These are phyloP conservation scores for Xyrauchen texanus DNA, from an alignment of 2,113 vertebrate species.

Conservation along the genomic window DNA sequence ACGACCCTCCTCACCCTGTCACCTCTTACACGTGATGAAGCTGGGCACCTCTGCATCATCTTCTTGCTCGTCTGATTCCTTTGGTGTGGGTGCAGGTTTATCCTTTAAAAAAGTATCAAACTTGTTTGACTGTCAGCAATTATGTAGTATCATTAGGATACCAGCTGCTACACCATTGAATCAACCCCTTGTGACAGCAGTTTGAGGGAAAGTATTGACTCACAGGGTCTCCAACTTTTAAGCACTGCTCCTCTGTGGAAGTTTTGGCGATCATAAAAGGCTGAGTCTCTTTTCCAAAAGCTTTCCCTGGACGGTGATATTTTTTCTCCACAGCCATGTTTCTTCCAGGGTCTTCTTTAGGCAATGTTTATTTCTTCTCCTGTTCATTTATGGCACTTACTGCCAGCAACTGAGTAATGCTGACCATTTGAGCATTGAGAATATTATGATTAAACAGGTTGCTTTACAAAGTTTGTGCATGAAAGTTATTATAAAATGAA, in stretches of 20 bases:
- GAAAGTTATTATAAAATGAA: too few relatives aligned
- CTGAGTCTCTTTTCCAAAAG: constrained; percentile 80
- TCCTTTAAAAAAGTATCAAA: constrained; percentile 68
- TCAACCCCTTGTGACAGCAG: too few relatives aligned
- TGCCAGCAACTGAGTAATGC: too few relatives aligned
- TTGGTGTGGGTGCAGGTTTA: constrained; percentile 86
- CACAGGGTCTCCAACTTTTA: constrained; percentile 91
- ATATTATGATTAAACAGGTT: too few relatives aligned
- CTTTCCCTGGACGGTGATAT: constrained; percentile 64
- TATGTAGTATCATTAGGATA: not conserved
- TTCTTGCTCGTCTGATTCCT: constrained; percentile 66
- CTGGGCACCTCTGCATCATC: constrained; percentile 78
- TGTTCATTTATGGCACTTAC: not conserved
- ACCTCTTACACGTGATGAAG: constrained; percentile 79
- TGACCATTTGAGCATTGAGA: too few relatives aligned
- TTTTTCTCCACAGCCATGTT: constrained; percentile 73
- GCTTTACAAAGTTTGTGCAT: too few relatives aligned
- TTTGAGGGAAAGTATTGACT: constrained; percentile 47
- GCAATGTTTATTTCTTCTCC: not conserved
- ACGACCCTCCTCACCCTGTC: constrained; percentile 5
- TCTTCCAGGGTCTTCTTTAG: not conserved
- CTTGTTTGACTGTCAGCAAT: not conserved
- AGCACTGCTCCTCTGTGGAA: constrained; percentile 91
- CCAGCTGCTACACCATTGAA: too few relatives aligned
- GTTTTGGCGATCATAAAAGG: constrained; percentile 87